Percentiles rank a stretch among this genome's conserved stretches.
Conservation (phyloP, 2,888 invertebrate species). For the Trypoxylon attenuatum region DNA sequence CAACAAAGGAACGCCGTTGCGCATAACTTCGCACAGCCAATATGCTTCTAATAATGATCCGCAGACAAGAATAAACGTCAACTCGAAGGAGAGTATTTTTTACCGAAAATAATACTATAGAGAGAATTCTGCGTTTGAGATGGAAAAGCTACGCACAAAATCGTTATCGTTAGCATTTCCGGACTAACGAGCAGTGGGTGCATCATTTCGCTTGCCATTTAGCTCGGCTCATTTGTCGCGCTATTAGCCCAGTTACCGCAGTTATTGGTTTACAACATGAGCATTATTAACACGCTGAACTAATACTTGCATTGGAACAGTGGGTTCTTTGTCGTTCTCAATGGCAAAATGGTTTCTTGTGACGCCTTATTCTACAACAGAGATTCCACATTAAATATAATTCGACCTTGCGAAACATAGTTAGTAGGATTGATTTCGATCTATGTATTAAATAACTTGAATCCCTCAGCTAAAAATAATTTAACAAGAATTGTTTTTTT, state of each 20-base stretch:
- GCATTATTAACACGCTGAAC: slow-evolving; percentile 55
- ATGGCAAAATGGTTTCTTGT: no score
- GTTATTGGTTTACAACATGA: slow-evolving; percentile 51
- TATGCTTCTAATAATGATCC: background rate
- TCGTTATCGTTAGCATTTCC: background rate
- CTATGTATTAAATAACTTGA: no score
- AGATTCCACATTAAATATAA: no score
- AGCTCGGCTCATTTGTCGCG: slow-evolving; percentile 43
- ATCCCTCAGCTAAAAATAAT: no score
- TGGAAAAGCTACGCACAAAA: background rate
- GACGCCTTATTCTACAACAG: no score
- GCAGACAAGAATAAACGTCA: background rate
- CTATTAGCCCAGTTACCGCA: slow-evolving; percentile 66
- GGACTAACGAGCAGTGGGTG: background rate
- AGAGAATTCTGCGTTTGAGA: no score
- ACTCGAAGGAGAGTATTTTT: background rate
- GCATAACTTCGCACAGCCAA: slow-evolving; percentile 13
- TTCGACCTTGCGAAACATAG: no score
- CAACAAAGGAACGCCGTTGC: slow-evolving; percentile 17
- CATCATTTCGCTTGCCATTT: slow-evolving; percentile 36
- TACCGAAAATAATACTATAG: no score
- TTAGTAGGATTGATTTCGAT: no score
- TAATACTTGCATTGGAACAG: slow-evolving; percentile 31
- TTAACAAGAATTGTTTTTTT: no score
- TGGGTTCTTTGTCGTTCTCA: slow-evolving; percentile 50